Evolutionary conservation across 2,888 invertebrate genomes (phyloP), one percentile per base, ranked within the genome.

Genomic region (Celastrina argiolus): DNA sequence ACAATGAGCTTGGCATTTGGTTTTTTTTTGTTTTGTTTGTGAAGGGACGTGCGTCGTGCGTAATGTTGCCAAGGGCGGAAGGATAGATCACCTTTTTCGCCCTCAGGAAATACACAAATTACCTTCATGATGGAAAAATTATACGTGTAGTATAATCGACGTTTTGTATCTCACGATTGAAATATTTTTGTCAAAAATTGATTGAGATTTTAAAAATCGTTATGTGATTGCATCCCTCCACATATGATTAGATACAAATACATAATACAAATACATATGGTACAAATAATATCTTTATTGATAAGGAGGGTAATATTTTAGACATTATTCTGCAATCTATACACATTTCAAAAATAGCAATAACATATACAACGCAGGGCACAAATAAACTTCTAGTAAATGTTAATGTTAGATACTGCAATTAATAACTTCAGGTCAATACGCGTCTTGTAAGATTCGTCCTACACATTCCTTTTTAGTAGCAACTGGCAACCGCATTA

Each of bases 31-130:
- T 75, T 78, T 79, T 83, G 77, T 84, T 84, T 84, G 78, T 75
- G 71, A 83, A 85, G 82, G 85, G 85, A 88, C 83, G 83, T 88
- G 86, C 89, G 88, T 88, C 83, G 83, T 88, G 86, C 89, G 88
- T 88, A 88, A 87, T 81, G 81, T 79, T 82, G 81, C 81, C 79
- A 81, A 81, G 84, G 85, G 86, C 88, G 88, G 89, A 90, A 90
- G 89, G 87, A 88, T 89, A 85, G 84, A 81, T 72, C 73, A 70
- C 73, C 72, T 75, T 77, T 80, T 75, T 84, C 80, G 80, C 78
- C 78, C 80, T 81, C 80, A 84, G 84, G 85, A 87, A 84, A 85
- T 82, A 81, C 80, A 72, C 70, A 69, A 72, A 73, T 69, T 69
- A 72, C 66, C 67, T 70, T 61, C 58, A 36, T 66, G 67, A 69